Evolutionary conservation across 2,113 vertebrate species (phyloP).

Genomic region (Larimichthys polyactis): DNA sequence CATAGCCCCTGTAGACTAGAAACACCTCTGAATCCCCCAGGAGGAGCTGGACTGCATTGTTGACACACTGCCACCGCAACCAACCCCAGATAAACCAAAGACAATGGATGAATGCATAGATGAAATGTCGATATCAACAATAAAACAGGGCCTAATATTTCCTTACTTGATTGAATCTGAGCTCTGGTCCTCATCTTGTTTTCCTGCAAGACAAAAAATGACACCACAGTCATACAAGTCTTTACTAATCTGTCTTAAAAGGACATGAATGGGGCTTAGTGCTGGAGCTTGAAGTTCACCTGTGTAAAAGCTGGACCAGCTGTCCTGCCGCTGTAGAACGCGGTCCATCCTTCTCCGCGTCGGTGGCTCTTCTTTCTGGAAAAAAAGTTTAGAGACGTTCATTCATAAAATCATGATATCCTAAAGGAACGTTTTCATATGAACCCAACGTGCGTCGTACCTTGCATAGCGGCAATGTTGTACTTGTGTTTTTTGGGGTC

Average conservation of each 20-base stretch:
- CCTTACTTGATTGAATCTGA: slow-evolving; percentile 71
- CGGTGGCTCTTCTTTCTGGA: slow-evolving; percentile 75
- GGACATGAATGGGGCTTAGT: background rate
- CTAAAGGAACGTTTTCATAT: background rate
- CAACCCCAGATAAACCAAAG: too few relatives aligned
- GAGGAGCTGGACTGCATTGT: too few relatives aligned
- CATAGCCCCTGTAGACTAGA: too few relatives aligned
- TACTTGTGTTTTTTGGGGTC: slow-evolving; percentile 55
- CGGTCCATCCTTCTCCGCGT: slow-evolving; percentile 61
- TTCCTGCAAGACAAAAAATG: slow-evolving; percentile 67
- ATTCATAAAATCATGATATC: background rate
- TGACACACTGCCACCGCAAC: too few relatives aligned
- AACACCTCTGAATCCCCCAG: too few relatives aligned
- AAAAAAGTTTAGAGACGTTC: background rate
- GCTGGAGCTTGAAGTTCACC: slow-evolving; percentile 49
- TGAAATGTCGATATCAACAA: background rate
- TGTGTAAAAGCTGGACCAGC: slow-evolving; percentile 79
- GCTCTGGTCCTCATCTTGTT: slow-evolving; percentile 73
- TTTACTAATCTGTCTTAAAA: background rate
- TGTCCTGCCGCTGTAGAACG: slow-evolving; percentile 78
- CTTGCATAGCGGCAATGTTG: slow-evolving; percentile 76
- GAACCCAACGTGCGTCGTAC: slow-evolving; percentile 35
- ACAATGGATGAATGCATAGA: too few relatives aligned
- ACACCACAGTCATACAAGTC: slow-evolving; percentile 2
- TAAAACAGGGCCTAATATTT: background rate